Conservation (phyloP, 2,113 vertebrate genomes). For the Zootoca vivipara region DNA sequence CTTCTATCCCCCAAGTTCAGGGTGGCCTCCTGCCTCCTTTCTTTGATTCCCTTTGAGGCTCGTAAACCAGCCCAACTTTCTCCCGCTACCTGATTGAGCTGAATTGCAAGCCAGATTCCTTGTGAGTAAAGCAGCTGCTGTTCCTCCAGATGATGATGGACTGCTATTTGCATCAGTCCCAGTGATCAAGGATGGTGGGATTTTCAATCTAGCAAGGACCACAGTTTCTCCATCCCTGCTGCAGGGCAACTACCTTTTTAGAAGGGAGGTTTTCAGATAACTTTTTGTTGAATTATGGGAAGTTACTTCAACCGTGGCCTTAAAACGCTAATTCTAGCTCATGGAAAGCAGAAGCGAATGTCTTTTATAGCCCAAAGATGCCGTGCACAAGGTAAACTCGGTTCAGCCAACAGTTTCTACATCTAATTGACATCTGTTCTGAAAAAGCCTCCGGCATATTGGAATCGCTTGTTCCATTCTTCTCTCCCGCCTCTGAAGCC, state of each 20-base stretch:
- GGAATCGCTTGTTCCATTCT: not conserved
- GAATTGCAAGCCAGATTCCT: too few relatives aligned
- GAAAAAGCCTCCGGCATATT: conserved; percentile 49
- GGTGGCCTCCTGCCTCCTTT: too few relatives aligned
- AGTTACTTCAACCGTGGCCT: conserved; percentile 51
- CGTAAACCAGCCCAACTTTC: too few relatives aligned
- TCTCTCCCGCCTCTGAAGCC: conserved; percentile 1
- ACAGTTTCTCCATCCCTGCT: too few relatives aligned
- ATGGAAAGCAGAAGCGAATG: conserved; percentile 38
- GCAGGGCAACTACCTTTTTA: not conserved
- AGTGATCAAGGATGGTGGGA: too few relatives aligned
- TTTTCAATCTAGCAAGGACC: too few relatives aligned
- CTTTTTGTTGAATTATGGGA: conserved; percentile 27
- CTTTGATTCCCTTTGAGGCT: too few relatives aligned
- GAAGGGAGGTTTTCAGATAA: not conserved
- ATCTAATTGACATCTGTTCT: conserved; percentile 61
- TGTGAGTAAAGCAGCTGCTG: too few relatives aligned
- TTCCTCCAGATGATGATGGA: too few relatives aligned
- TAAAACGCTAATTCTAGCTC: conserved; percentile 42
- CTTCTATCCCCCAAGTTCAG: too few relatives aligned
- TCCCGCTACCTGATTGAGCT: too few relatives aligned
- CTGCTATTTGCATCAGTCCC: too few relatives aligned
- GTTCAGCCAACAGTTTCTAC: conserved; percentile 56
- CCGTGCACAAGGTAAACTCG: conserved; percentile 52
- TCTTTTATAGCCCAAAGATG: conserved; percentile 43